Evolutionary conservation across 2,888 invertebrate genomes (phyloP), one percentile per base, ranked within the genome.

Genomic region (Plagodis pulveraria): DNA sequence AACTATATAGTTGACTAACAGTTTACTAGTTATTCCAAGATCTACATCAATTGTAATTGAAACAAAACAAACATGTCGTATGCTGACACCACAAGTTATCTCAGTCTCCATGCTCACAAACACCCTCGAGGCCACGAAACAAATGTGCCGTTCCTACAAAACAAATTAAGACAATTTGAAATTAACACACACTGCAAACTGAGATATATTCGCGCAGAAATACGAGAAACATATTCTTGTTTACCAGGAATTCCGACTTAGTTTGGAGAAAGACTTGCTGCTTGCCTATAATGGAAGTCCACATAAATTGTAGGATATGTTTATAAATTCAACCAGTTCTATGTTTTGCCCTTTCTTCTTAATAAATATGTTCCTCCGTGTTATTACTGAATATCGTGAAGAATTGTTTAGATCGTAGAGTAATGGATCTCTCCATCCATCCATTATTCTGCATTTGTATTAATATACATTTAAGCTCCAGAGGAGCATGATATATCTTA

Each of bases 131-230:
- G 75, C 78, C 77, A 77, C 74, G 80, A 78, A 85, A 86, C 75
- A 86, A 87, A 88, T 87, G 85, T 77, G 77, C 76, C 70, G 73
- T 76, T 78, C 80, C 76, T 74, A 80, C 83, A 76, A 84, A 86
- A 88, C 84, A 87, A 87, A 88, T 89, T 88, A 89, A 89, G 86
- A 89, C 88, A 87, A 89, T 88, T 87, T 82, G 77, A 84, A 86
- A 89, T 89, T 89, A 89, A 86, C 85, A 78, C 80, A 79, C 76
- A 81, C 84, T 84, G 77, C 80, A 82, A 85, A 84, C 81, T 83
- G 86, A 84, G 78, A 87, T 84, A 81, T 86, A 84, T 85, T 79
- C 78, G 74, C 77, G 74, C 70, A 58, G 74, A 77, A 76, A 78
- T 79, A 76, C 78, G 61, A 73, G 65, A 72, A 58, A 78, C 67